Evolutionary conservation across 2,888 invertebrate species (phyloP), one percentile per base, ranked within the genome.

Genomic region (Drosophila picticornis): DNA sequence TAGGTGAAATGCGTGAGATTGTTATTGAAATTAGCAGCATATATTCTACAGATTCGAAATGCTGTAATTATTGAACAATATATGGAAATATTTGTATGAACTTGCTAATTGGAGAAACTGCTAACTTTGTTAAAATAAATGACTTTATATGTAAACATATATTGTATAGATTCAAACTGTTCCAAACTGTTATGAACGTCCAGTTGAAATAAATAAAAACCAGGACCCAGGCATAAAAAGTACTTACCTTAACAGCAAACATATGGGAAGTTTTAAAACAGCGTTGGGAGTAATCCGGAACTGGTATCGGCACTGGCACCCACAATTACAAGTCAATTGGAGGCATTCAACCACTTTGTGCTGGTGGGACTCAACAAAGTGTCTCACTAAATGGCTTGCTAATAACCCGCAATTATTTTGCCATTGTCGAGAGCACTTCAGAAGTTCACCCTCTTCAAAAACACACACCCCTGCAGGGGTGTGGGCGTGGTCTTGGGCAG

Each of bases 361-460:
- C 25, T 46, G 56, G 7, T 3, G 22, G 16, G 27, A 31, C 31
- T 55, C 32, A 61, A 67, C 74, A 84, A 83, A 72, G 83, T 84
- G 74, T 75, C 75, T 67, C 68, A 60, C 68, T 74, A 84, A 79
- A 86, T 84, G 84, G 83, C 83, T 83, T 70, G 59, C 81, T 81
- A 83, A 81, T 85, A 85, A 83, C 84, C 84, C 84, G 77, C 81
- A 84, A 84, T 84, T 84, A 84, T 83, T 80, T 76, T 73, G 48
- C 75, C 73, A 86, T 84, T 85, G 86, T 84, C 69, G 50, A 71
- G 72, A 71, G 81, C 64, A 63, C 60, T 75, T 64, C 64, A 52
- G 43, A 10, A 13, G 58, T 66, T 43, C 72, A 72, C 72, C 70
- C 78, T 72, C 73, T 31, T 22, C 43, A 16, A 22, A 57, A 19